Conservation (phyloP, 1,140 invertebrate genomes). For the Aleiodes sp. region DNA sequence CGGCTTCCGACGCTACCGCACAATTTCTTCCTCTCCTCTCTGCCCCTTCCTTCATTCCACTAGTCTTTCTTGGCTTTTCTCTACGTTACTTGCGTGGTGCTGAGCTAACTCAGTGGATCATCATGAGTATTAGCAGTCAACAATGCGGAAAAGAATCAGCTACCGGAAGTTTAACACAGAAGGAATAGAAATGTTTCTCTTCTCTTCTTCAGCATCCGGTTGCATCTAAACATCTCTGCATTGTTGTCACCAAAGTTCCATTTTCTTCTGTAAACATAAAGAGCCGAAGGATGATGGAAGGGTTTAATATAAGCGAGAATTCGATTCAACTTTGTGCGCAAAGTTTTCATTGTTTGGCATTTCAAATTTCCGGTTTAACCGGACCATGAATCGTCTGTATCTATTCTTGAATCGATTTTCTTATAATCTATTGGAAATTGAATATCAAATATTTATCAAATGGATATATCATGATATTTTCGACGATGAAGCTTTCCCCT, state of each 20-base stretch:
- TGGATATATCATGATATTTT: no score
- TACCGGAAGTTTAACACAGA: conserved; percentile 16
- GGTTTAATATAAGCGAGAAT: no score
- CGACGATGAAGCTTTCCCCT: no score
- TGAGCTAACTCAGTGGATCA: conserved; percentile 47
- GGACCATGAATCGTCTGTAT: neutral
- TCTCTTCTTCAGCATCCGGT: neutral
- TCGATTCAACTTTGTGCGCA: conserved; percentile 1
- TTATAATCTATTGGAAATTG: no score
- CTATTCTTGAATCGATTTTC: no score
- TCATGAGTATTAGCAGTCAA: conserved; percentile 46
- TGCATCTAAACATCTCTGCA: neutral
- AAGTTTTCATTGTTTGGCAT: neutral
- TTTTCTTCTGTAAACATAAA: no score
- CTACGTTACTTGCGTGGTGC: neutral
- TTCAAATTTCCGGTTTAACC: neutral
- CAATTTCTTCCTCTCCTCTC: neutral
- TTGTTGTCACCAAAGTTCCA: neutral
- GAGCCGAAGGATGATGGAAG: no score
- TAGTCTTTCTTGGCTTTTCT: conserved; percentile 35
- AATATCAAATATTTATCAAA: no score
- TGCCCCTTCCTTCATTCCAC: conserved; percentile 24
- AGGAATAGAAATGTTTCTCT: conserved; percentile 6
- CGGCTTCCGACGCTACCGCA: conserved; percentile 26
- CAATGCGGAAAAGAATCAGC: conserved; percentile 41